phyloP scores from a whole-genome alignment of 2,888 invertebrate genomes.

The Caradrina clavipalpis region DNA sequence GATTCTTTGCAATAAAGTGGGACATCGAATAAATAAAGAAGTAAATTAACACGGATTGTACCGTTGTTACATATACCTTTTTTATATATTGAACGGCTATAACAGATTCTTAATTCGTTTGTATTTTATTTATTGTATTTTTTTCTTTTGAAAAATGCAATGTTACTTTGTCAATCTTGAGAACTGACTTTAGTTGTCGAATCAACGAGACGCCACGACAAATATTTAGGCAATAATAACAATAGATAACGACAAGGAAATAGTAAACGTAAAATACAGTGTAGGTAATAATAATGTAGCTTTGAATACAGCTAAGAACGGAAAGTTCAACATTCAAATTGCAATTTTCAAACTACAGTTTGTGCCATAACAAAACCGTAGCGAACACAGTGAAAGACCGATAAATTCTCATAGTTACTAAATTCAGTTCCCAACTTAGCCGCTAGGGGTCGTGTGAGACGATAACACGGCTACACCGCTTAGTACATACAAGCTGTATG shows the following conservation, averaged over 20 bases:
- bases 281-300: conserved; percentile 13
- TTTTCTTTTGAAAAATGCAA: no score
- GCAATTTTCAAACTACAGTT: conserved; percentile 58
- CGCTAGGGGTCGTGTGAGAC: conserved; percentile 55
- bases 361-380: conserved; percentile 46
- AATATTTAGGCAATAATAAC: no score
- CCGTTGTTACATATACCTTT: no score
- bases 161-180: no score
- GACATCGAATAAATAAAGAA: no score
- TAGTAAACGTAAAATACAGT: conserved; percentile 27
- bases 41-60: no score
- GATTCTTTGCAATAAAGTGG: no score
- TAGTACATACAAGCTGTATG: conserved; percentile 21
- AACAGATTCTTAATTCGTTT: no score
- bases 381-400: conserved; percentile 49
- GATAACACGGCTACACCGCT: conserved; percentile 49
- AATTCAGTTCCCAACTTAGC: conserved; percentile 73
- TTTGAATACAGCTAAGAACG: conserved; percentile 27
- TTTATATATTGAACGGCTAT: no score
- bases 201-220: no score
- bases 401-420: conserved; percentile 75
- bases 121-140: no score
- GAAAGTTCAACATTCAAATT: conserved; percentile 56
- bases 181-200: no score
- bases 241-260: conserved; percentile 11